These are phyloP conservation scores for Bryconaethiops microstoma DNA, from an alignment of 2,797 vertebrate species.

Conservation along the genomic window DNA sequence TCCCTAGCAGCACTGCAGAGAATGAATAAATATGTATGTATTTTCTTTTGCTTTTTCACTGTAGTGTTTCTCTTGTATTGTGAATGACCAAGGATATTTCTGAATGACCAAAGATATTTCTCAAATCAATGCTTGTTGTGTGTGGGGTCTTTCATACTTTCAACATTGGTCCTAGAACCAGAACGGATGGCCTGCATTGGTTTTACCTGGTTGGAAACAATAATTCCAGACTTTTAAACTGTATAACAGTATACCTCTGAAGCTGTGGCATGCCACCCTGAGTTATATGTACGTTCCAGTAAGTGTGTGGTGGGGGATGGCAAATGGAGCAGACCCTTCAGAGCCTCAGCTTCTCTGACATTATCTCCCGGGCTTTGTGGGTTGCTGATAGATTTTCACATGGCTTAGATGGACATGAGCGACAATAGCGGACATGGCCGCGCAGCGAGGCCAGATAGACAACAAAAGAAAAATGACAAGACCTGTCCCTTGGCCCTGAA, in stretches of 20 bases:
- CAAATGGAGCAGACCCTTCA: not conserved
- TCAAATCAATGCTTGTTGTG: too few species aligned
- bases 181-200: too few species aligned
- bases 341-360: not conserved
- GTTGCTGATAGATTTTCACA: conserved; percentile 21
- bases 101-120: too few species aligned
- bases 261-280: too few species aligned
- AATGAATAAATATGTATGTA: too few species aligned
- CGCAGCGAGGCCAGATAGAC: not conserved
- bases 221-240: not conserved
- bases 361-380: not conserved
- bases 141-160: too few species aligned
- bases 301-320: not conserved
- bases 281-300: not conserved
- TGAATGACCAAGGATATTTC: too few species aligned
- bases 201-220: too few species aligned
- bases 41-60: too few species aligned
- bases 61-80: too few species aligned
- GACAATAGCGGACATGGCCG: conserved; percentile 12
- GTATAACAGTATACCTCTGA: not conserved
- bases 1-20: too few species aligned
- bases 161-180: too few species aligned
- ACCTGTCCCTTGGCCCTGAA: conserved; percentile 10
- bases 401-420: not conserved
- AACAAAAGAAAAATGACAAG: conserved; percentile 35